Evolutionary conservation across 2,888 invertebrate species (phyloP), one percentile per base, ranked within the genome.

Genomic region (Pristionchus entomophagus): DNA sequence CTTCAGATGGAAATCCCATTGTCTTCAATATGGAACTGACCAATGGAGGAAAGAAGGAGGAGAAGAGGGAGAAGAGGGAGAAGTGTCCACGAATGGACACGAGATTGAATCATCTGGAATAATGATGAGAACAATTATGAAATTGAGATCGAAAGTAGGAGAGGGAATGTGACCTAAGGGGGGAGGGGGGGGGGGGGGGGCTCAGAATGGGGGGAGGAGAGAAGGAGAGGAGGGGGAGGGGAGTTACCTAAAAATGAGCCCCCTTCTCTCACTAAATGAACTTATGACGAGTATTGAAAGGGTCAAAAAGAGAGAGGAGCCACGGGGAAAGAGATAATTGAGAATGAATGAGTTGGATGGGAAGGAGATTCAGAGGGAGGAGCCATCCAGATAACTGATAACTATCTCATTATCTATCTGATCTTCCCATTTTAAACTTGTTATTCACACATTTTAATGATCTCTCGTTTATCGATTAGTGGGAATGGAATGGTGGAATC

Each of bases 231-330:
- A 26, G 26, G 17, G 26, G 35, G 83, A 62, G 45, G 62, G n/a
- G 22, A 38, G 49, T 51, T 38, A 22, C 53, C 53, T 38, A 32
- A 56, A 80, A 41, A 81, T 56, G 35, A 38, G 56, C 56, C 81
- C 56, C 35, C 51, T 32, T 51, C 32, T 29, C 32, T 29, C 56
- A 80, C 80, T 49, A 10, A 81, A 56, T 81, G 35, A 56, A 41
- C 35, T 56, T 81, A 56, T 81, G 78, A 78, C 78, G 56, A 81
- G 56, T 26, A 35, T 14, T 45, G 38, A 81, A 45, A 32, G 81
- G 56, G 41, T 35, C 35, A 35, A n/a, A n/a, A 81, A 53, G 51
- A 0, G 35, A 35, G 56, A 81, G 80, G 2, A 17, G 35, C 29
- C 26, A 41, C 29, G 41, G 38, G 56, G 19, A 56, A 35, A 81